A percentile compares a stretch with the other conserved stretches of the same genome.
These are phyloP conservation scores for Aphidius ervi DNA, from an alignment of 1,140 invertebrate genomes.

Conservation along the genomic window DNA sequence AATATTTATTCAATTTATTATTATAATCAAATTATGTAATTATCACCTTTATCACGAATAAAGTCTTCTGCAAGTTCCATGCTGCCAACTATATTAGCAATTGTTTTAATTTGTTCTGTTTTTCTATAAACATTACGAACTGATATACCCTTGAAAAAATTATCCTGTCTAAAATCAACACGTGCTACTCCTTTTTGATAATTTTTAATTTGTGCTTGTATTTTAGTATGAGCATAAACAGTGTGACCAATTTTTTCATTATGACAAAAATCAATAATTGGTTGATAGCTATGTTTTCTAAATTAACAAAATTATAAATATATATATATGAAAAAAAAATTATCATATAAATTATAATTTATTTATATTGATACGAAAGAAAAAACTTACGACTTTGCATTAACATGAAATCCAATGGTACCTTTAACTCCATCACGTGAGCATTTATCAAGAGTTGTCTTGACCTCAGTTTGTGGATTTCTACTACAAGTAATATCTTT, in stretches of 20 bases:
- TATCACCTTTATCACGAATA: slow-evolving; percentile 20
- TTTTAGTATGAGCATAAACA: slow-evolving; percentile 22
- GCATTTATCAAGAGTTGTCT: slow-evolving; percentile 21
- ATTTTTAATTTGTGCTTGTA: slow-evolving; percentile 19
- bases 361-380: too few species aligned
- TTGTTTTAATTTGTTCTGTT: slow-evolving; percentile 23
- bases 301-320: background rate
- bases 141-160: slow-evolving; percentile 29
- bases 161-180: slow-evolving; percentile 27
- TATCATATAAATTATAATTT: too few species aligned
- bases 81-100: slow-evolving; percentile 27
- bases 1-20: too few species aligned
- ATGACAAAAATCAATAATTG: slow-evolving; percentile 28
- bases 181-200: slow-evolving; percentile 20
- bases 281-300: slow-evolving; percentile 21
- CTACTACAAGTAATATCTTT: background rate
- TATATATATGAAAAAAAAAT: too few species aligned
- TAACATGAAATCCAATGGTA: slow-evolving; percentile 37
- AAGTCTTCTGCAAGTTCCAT: slow-evolving; percentile 20
- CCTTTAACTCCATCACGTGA: slow-evolving; percentile 8
- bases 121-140: slow-evolving; percentile 28
- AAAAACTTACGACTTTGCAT: slow-evolving; percentile 1
- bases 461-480: slow-evolving; percentile 18
- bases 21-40: too few species aligned
- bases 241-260: slow-evolving; percentile 19